These are phyloP conservation scores for Drosophila watanabei DNA, from an alignment of 1,140 invertebrate species.

Conservation along the genomic window DNA sequence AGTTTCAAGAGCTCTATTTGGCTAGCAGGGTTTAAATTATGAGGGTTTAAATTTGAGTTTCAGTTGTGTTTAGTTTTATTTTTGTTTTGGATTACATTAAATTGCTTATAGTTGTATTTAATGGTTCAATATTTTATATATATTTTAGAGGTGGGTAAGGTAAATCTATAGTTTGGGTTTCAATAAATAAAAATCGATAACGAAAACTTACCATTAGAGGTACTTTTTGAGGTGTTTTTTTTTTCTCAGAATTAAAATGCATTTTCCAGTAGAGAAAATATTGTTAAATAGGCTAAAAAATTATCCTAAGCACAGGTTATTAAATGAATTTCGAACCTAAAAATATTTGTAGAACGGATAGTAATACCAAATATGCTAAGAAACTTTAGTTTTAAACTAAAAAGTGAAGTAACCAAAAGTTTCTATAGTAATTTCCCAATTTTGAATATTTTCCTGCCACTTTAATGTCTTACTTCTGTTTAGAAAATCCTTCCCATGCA, in stretches of 20 bases:
- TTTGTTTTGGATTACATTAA: not conserved
- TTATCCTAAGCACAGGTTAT: too few species aligned
- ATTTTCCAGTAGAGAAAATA: too few species aligned
- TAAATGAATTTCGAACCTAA: not conserved
- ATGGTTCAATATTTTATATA: too few species aligned
- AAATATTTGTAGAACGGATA: not conserved
- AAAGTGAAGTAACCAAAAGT: too few species aligned
- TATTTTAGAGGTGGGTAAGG: too few species aligned
- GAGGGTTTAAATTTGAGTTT: slow-evolving; percentile 6
- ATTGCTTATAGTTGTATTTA: slow-evolving; percentile 1
- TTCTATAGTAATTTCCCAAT: not conserved
- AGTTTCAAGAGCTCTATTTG: slow-evolving; percentile 48
- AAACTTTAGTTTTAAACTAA: too few species aligned
- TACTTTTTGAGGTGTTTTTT: too few species aligned
- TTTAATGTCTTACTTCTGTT: slow-evolving; percentile 33
- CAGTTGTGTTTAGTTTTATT: slow-evolving; percentile 12
- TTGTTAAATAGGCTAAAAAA: too few species aligned
- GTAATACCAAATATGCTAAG: not conserved
- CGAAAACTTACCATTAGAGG: not conserved
- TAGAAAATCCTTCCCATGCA: slow-evolving; percentile 16
- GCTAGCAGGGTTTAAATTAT: slow-evolving; percentile 2
- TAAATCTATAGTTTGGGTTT: too few species aligned
- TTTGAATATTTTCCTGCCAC: not conserved
- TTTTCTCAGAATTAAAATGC: too few species aligned
- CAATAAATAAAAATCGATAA: not conserved